These are phyloP conservation scores for Pomacea maculata DNA, from an alignment of 1,140 invertebrate species.

Conservation along the genomic window DNA sequence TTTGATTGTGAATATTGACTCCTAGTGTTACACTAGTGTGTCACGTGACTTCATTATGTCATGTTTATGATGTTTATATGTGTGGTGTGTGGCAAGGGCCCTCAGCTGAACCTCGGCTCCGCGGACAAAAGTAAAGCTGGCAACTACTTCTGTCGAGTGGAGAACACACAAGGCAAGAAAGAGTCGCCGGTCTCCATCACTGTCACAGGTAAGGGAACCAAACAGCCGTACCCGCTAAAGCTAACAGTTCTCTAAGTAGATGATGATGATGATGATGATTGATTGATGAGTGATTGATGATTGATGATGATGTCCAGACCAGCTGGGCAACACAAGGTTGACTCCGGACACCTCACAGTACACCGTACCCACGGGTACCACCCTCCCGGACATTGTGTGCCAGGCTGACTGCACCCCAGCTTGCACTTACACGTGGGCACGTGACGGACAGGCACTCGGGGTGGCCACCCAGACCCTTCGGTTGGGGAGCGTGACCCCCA, in stretches of 20 bases:
- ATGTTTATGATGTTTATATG: no score
- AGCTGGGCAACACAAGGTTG: not conserved
- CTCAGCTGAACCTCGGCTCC: not conserved
- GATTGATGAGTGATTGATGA: no score
- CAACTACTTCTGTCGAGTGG: constrained; percentile 13
- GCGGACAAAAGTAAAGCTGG: constrained; percentile 12
- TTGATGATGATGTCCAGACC: not conserved
- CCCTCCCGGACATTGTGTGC: constrained; percentile 2
- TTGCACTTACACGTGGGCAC: constrained; percentile 18
- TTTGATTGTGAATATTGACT: no score
- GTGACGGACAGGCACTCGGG: constrained; percentile 9
- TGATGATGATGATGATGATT: no score
- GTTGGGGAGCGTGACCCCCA: constrained; percentile 2
- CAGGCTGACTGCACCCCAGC: constrained; percentile 16
- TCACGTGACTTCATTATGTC: no score
- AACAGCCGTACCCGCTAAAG: no score
- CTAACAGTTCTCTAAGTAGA: no score
- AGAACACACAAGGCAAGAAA: not conserved
- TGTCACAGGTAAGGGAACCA: constrained; percentile 1
- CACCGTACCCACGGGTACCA: constrained; percentile 1
- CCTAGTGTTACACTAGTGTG: no score
- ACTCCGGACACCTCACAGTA: not conserved
- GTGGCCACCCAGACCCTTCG: not conserved
- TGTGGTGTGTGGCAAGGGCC: not conserved
- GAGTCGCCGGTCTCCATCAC: constrained; percentile 12